Evolutionary conservation across 2,113 vertebrate genomes (phyloP).

Genomic region (Onychostoma macrolepis): DNA sequence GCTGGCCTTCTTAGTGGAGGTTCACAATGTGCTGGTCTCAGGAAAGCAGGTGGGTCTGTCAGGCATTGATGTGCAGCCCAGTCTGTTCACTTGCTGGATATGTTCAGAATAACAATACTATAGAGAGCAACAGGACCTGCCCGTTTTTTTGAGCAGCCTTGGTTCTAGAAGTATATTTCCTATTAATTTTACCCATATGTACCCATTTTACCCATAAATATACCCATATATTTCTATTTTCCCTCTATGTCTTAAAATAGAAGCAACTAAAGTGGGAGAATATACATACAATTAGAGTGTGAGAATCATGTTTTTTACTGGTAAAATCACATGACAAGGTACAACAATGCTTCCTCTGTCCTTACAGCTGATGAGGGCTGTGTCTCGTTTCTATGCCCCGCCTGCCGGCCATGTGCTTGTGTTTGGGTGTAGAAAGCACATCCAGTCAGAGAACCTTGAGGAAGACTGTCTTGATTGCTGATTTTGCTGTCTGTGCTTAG

Average conservation of each 20-base stretch:
- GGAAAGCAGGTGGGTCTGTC: background rate
- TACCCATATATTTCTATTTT: too few species aligned
- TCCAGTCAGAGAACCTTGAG: background rate
- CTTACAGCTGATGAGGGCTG: background rate
- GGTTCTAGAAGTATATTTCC: background rate
- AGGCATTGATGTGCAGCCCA: background rate
- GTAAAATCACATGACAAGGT: background rate
- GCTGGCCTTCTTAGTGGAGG: background rate
- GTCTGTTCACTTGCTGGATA: background rate
- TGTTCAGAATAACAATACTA: background rate
- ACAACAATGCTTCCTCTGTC: background rate
- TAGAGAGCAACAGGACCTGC: background rate
- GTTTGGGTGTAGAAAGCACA: conserved; percentile 3
- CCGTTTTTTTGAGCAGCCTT: background rate
- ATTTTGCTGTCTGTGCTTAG: background rate
- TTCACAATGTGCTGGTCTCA: background rate
- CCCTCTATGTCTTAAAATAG: too few species aligned
- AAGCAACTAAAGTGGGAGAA: too few species aligned
- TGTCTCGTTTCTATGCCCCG: background rate
- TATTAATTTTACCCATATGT: background rate
- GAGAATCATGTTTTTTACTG: background rate
- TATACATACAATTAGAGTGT: too few species aligned
- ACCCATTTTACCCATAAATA: too few species aligned
- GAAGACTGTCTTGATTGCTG: background rate
- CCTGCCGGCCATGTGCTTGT: conserved; percentile 27